Evolutionary conservation across 2,113 vertebrate genomes (phyloP).

Genomic region (Mus musculus): GRCm39 chrX:16947501-16948000

Average conservation of each 20-base stretch:
- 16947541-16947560: background rate
- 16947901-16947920: constrained; percentile 41
- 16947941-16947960: background rate
- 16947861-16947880: constrained; percentile 28
- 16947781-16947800: constrained; percentile 48
- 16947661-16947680: background rate
- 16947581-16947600: background rate
- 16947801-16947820: background rate
- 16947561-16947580: background rate
- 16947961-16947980: background rate
- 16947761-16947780: constrained; percentile 25
- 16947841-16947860: background rate
- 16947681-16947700: background rate
- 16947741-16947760: constrained; percentile 10
- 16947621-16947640: background rate
- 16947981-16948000: background rate
- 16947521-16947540: background rate
- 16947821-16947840: background rate
- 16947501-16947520: background rate
- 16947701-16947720: background rate
- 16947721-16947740: constrained; percentile 44
- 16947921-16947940: constrained; percentile 45
- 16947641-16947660: background rate
- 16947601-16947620: background rate
- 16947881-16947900: constrained; percentile 19